Conservation (phyloP, 2,797 vertebrate species). For the Cyprinodon diabolis region DNA sequence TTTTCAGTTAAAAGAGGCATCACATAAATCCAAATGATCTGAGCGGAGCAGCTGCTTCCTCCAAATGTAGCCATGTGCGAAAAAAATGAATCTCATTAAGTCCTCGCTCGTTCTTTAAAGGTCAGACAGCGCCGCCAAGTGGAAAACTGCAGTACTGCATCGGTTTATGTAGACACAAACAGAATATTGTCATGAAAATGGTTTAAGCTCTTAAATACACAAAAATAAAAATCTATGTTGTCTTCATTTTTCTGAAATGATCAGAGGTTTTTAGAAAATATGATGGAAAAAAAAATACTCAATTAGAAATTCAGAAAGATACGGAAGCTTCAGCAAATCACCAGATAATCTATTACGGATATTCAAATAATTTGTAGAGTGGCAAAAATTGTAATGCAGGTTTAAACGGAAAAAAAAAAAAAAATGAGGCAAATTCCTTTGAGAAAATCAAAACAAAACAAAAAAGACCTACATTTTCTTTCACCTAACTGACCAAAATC, state of each 20-base stretch:
- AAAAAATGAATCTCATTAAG: not conserved
- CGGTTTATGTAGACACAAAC: not conserved
- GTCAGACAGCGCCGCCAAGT: constrained; percentile 60
- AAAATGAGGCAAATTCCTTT: too few species aligned
- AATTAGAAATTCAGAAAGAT: not conserved
- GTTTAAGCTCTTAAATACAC: not conserved
- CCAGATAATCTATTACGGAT: not conserved
- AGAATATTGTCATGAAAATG: too few species aligned
- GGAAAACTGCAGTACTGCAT: constrained; percentile 18
- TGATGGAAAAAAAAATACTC: not conserved
- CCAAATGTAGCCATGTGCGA: constrained; percentile 11
- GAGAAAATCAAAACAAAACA: too few species aligned
- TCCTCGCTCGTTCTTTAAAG: constrained; percentile 6
- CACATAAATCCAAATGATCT: not conserved
- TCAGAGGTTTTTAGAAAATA: not conserved
- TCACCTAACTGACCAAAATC: too few species aligned
- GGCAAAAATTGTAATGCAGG: not conserved
- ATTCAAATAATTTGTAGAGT: not conserved
- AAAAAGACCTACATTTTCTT: too few species aligned
- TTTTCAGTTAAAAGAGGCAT: constrained; percentile 19
- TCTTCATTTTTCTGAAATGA: not conserved
- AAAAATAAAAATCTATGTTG: not conserved
- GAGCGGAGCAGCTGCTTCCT: constrained; percentile 42
- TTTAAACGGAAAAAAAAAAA: not conserved
- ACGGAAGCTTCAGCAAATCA: not conserved